Percentiles rank a stretch among this genome's conserved stretches.
Conservation (phyloP, 2,113 vertebrate species). For the Ifrita kowaldi region DNA sequence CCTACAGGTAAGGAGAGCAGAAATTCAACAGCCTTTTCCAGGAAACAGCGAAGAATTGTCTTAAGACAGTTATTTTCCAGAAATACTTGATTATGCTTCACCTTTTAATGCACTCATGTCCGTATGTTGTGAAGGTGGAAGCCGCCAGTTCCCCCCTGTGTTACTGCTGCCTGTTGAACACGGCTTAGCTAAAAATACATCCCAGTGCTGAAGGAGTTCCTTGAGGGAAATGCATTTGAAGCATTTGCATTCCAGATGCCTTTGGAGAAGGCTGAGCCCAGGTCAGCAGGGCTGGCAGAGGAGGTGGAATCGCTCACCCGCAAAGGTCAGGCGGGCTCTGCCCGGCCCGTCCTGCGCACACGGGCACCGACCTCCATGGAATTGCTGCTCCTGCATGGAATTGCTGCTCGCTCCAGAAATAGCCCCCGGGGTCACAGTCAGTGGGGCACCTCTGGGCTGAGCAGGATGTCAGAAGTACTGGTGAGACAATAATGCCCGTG, state of each 20-base stretch:
- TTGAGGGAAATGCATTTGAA: neutral
- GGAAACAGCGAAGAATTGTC: neutral
- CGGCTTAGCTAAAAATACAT: neutral
- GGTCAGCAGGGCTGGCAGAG: neutral
- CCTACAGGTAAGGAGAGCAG: neutral
- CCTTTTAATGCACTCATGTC: neutral
- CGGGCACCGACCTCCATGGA: neutral
- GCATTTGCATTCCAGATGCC: neutral
- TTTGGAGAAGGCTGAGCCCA: neutral
- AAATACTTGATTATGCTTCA: neutral
- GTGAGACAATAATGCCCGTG: neutral
- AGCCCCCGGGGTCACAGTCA: neutral
- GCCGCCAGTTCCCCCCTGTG: neutral
- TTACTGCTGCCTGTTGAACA: neutral
- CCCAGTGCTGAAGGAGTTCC: neutral
- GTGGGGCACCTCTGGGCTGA: neutral
- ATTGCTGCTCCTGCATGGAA: neutral
- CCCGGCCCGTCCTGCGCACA: neutral
- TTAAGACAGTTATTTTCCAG: neutral
- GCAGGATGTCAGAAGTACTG: neutral
- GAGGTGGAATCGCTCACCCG: neutral
- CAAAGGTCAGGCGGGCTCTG: neutral
- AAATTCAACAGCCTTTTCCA: neutral
- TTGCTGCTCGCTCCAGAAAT: neutral
- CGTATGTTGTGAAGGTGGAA: neutral